Base-by-base conservation (phyloP, 2,113 vertebrate genomes). In the Mellivora capensis region DNA sequence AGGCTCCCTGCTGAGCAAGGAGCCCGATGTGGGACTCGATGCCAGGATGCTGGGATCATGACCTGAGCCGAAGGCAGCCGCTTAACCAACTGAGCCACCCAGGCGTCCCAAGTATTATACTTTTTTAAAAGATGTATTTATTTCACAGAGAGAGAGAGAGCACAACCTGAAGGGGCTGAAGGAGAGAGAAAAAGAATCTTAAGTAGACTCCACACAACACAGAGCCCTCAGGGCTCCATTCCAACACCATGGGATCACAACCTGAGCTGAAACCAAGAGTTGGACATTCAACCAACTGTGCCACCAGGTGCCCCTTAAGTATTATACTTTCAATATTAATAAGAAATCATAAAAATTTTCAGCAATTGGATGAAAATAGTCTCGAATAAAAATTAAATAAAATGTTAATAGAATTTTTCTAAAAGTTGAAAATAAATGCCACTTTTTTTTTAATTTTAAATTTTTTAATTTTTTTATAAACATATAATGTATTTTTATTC, bases 331-430 rank as follows among this genome's bases (percentile, higher is more conserved):
- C 67, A 97, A 52, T 79, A 90, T 76, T 79, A 89, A 79, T 59
- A 93, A 59, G 20, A 25, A 84, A 69, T 72, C 14, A 59, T 76
- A 77, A 93, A 59, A 87, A 47, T 23, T 31, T 49, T 77, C 80
- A 93, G 10, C 37, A 90, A 80, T 13, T 79, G 39, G 2, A 82
- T 81, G 67, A 93, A 87, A 27, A 59, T 25, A 80, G 54, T 84
- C 67, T 96, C 84, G 31, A 97, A 54, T 14, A 31, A 15, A 74
- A 91, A 91, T 52, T 21, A 93, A 93, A 91, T 49, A 88, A 94
- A 79, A 37, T 39, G 34, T 59, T 15, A 62, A 77, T 64, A n/a
- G 7, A n/a, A 34, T 27, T 85, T 89, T 81, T 89, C 82, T 72
- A 71, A 88, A 67, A 82, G 39, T 47, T 95, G 42, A 82, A 97